Evolutionary conservation across 2,113 vertebrate species (phyloP), one percentile per base, ranked within the genome.

Genomic region (Alectura lathami): DNA sequence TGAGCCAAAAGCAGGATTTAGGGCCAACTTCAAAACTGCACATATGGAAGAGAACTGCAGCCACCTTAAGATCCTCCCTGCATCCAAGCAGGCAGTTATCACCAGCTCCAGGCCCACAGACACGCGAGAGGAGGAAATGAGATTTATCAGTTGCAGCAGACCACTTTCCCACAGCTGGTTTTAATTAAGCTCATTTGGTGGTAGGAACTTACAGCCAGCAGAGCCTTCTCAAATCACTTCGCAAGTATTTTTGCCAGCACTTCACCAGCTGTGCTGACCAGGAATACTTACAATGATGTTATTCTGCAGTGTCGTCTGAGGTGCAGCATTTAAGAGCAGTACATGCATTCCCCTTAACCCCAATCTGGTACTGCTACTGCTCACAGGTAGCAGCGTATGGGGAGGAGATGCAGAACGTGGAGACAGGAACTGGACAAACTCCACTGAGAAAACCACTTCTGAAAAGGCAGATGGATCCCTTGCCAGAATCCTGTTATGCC

Each of bases 21-120:
- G 73, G 84, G 84, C 89, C 91, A 95, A 87, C 48, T 94, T 87
- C 75, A 94, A 94, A 97, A 94, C 20, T 91, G 54, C 82, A 92
- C 89, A 89, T 88, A 92, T 83, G 93, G 86, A 94, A 80, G 45
- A 74, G 84, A 94, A 92, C 57, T 89, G 45, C 78, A 91, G 76
- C 24, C 78, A 94, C 91, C 91, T 79, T 23, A 83, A 69, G 78
- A 92, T 79, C 81, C 72, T 85, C 62, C 38, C 50, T 83, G 67
- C 57, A 76, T 80, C 63, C 45, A 79, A 73, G 77, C 66, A 89
- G 45, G 54, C 85, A 26, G 45, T 89, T 96, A 89, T 80, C 94
- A 94, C 70, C 78, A 79, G 63, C 62, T 83, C 74, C 89, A 69
- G 66, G n/a, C 84, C 80, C 83, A 50, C 74, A 45, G 86, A 79